Percentiles rank a stretch among this genome's conserved stretches.
Conservation (phyloP, 2,797 vertebrate species). For the Characodon lateralis region DNA sequence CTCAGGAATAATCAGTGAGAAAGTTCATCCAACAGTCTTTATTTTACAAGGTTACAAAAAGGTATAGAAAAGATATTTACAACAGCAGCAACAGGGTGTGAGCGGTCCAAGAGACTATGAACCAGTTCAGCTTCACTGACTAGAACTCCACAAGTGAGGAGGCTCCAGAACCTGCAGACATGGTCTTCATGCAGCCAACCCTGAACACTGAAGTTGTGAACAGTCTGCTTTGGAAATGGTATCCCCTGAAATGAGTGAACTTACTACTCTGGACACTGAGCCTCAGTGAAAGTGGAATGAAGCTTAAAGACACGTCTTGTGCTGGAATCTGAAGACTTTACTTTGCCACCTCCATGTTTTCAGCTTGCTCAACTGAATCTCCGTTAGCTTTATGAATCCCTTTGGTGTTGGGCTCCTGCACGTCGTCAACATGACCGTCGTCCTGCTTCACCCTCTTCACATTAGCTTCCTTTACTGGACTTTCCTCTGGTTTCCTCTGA, state of each 20-base stretch:
- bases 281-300: background rate
- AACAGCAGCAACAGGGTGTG: conserved; percentile 21
- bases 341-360: conserved; percentile 41
- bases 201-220: background rate
- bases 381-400: conserved; percentile 14
- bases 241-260: background rate
- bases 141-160: background rate
- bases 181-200: background rate
- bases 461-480: conserved; percentile 63
- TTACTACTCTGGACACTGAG: background rate
- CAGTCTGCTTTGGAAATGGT: background rate
- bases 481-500: conserved; percentile 78
- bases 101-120: background rate
- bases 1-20: background rate
- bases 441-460: conserved; percentile 73
- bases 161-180: background rate
- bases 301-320: background rate
- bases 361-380: background rate
- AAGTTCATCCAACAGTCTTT: conserved; percentile 82
- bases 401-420: background rate
- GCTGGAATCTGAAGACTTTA: conserved; percentile 12
- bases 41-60: conserved; percentile 77
- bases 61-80: conserved; percentile 57
- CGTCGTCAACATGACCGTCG: background rate
- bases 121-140: background rate